Percentiles rank a stretch among this genome's conserved stretches.
These are phyloP conservation scores for Leptopilina drosophilae DNA, from an alignment of 2,888 invertebrate species.

Conservation along the genomic window DNA sequence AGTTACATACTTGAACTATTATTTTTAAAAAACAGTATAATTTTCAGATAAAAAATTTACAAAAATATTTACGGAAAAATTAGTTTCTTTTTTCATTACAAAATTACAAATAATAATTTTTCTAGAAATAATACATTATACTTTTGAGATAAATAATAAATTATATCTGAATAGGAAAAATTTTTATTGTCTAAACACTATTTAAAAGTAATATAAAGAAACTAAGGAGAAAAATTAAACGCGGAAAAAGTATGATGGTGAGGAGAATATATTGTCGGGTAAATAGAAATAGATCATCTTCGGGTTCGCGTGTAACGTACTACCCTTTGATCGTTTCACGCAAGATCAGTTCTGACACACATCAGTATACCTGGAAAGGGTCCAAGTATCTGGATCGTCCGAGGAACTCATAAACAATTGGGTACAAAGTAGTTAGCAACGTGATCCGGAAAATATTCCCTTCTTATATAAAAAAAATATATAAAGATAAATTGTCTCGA, in stretches of 20 bases:
- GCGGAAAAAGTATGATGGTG: constrained; percentile 6
- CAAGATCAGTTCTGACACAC: constrained; percentile 36
- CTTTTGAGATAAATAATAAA: too few species aligned
- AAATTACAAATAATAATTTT: too few species aligned
- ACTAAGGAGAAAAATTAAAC: constrained; percentile 25
- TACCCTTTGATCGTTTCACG: constrained; percentile 35
- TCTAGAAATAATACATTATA: too few species aligned
- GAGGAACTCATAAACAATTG: constrained; percentile 33
- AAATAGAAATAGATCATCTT: constrained; percentile 39
- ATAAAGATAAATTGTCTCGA: too few species aligned
- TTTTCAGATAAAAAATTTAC: neutral
- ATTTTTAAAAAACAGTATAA: neutral
- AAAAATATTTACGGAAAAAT: too few species aligned
- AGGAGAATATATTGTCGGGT: neutral
- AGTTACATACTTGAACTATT: neutral
- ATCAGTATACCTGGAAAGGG: constrained; percentile 26
- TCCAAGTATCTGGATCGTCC: constrained; percentile 15
- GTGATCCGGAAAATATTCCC: constrained; percentile 29
- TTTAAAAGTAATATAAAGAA: neutral
- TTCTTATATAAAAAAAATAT: constrained; percentile 4
- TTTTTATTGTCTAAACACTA: too few species aligned
- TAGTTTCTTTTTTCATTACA: too few species aligned
- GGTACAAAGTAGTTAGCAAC: constrained; percentile 26
- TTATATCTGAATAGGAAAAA: too few species aligned
- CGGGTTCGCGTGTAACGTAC: constrained; percentile 21